These are phyloP conservation scores for Crotalus tigris DNA, from an alignment of 2,113 vertebrate species.

Conservation along the genomic window DNA sequence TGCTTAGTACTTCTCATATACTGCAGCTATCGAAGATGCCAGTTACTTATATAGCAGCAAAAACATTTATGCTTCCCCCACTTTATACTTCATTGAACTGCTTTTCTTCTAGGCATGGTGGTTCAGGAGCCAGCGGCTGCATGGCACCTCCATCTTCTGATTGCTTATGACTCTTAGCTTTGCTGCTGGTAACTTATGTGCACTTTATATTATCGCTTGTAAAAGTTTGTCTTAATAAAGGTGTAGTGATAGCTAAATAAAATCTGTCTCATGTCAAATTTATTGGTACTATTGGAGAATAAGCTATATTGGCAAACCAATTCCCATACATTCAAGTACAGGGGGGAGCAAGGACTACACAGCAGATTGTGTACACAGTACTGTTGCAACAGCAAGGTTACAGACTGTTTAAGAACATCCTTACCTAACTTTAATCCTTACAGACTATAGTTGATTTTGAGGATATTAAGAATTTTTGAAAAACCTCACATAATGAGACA, in stretches of 20 bases:
- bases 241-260: conserved; percentile 50
- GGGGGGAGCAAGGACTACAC: not conserved
- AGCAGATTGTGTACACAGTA: too few species aligned
- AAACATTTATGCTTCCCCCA: not conserved
- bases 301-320: not conserved
- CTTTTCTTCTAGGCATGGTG: not conserved
- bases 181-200: conserved; percentile 65
- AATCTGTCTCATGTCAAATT: not conserved
- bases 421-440: not conserved
- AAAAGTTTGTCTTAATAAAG: conserved; percentile 72
- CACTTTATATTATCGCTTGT: conserved; percentile 76
- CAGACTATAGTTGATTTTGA: not conserved
- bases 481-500: not conserved
- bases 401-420: not conserved
- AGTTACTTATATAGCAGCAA: not conserved
- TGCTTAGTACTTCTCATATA: not conserved
- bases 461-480: not conserved
- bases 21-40: not conserved
- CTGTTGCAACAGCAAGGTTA: not conserved
- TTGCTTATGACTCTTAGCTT: conserved; percentile 58
- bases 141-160: conserved; percentile 31
- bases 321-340: not conserved
- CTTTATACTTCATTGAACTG: not conserved
- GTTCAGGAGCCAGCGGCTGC: not conserved
- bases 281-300: not conserved